Evolutionary conservation across 2,113 vertebrate genomes (phyloP).

Genomic region (Isurus oxyrinchus): DNA sequence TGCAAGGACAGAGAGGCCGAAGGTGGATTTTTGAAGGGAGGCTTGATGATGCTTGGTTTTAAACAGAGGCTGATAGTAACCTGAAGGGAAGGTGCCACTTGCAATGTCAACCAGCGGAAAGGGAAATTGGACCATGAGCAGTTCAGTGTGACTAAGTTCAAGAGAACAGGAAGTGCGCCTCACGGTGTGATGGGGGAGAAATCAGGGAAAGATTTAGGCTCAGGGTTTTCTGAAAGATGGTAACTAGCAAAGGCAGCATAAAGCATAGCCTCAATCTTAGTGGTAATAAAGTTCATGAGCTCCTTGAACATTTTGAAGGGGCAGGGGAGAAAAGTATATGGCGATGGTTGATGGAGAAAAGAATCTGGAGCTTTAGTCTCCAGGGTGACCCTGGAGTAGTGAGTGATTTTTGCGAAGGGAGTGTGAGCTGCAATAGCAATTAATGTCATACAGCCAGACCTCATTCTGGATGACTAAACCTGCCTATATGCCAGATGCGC

Average conservation of each 20-base stretch:
- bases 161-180: neutral
- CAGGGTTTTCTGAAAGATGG: neutral
- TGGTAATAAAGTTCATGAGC: neutral
- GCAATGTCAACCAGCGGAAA: neutral
- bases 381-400: neutral
- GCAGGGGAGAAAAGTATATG: neutral
- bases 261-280: neutral
- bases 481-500: neutral
- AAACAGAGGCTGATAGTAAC: neutral
- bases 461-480: neutral
- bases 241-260: neutral
- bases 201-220: neutral
- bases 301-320: neutral
- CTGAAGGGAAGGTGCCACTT: neutral
- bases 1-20: neutral
- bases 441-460: neutral
- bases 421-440: neutral
- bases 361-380: neutral
- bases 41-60: neutral
- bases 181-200: neutral
- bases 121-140: neutral
- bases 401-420: too few species aligned
- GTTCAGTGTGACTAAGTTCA: neutral
- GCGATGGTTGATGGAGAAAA: neutral
- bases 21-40: neutral